Base-by-base conservation (phyloP, 2,113 vertebrate genomes). In the Podarcis muralis region DNA sequence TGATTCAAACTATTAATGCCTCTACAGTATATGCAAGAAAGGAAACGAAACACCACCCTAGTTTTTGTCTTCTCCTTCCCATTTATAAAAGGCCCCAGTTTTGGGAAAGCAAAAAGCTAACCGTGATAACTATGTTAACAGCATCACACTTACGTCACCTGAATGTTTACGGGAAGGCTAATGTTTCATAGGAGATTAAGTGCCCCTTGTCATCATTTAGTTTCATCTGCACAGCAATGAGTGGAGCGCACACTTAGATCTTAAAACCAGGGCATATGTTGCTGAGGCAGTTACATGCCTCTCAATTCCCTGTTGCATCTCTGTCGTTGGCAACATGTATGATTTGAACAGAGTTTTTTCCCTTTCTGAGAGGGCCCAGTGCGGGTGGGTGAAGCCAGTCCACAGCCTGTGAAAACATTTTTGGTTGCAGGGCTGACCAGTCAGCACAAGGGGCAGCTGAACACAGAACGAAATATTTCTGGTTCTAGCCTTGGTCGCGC, bases 181-280 rank as follows among this genome's bases (percentile, higher is more conserved):
- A 81, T 85, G 62, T 59, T 83, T 87, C 59, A 71, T 86, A 40
- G 43, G 25, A 74, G 65, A 43, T 62, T 83, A 79, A 84, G 43
- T 32, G 74, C n/a, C 43, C 32, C 80, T 87, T 77, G 9, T 30
- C 88, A 48, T 81, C 43, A 12, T 65, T 62, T 9, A 12, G 43
- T 43, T 15, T n/a, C 27, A 25, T 9, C 16, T 75, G 37, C 12
- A 30, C 27, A 86, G 23, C 69, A 66, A 5, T 69, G 59, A 71
- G 57, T 23, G 22, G 35, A 66, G 23, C 20, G 48, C 4, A 25
- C 30, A 2, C 53, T 81, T 65, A 57, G 6, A 83, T 84, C 3
- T 83, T n/a, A 66, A 76, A 25, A 30, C 8, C 1, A 72, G 69
- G 65, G 53, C 1, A 3, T 57, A 72, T 72, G 72, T 32, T 75